Percentiles rank a stretch among this genome's conserved stretches.
These are phyloP conservation scores for Habropoda laboriosa DNA, from an alignment of 1,140 invertebrate species.

Conservation along the genomic window DNA sequence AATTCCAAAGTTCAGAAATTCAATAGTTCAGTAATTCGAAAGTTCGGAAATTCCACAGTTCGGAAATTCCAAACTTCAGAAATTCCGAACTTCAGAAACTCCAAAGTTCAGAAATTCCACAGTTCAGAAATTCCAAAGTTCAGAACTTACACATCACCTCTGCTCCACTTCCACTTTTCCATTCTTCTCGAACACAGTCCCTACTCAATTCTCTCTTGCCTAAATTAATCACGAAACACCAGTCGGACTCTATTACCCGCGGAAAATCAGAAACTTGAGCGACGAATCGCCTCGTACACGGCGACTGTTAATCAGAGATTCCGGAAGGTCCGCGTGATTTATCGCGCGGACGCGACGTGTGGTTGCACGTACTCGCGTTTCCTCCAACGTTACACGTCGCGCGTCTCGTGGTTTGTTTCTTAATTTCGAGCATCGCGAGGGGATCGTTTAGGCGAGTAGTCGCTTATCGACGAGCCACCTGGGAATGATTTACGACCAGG, in stretches of 20 bases:
- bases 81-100: no score
- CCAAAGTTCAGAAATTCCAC: no score
- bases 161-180: no score
- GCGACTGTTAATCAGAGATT: conserved; percentile 32
- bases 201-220: neutral
- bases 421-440: conserved; percentile 1
- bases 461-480: neutral
- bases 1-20: no score
- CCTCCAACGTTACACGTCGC: neutral
- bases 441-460: neutral
- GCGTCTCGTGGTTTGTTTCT: conserved; percentile 3
- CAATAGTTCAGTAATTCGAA: no score
- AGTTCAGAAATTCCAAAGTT: no score
- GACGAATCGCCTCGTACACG: neutral
- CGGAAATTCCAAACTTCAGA: no score
- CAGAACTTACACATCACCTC: no score
- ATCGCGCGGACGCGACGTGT: conserved; percentile 1
- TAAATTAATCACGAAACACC: neutral
- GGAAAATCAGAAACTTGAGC: conserved; percentile 8
- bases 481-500: conserved; percentile 1
- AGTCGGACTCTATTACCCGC: neutral
- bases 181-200: no score
- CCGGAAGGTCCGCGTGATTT: conserved; percentile 21
- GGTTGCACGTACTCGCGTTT: neutral
- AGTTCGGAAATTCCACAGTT: no score